Conservation (phyloP, 2,888 invertebrate genomes). For the Tridacna gigas region DNA sequence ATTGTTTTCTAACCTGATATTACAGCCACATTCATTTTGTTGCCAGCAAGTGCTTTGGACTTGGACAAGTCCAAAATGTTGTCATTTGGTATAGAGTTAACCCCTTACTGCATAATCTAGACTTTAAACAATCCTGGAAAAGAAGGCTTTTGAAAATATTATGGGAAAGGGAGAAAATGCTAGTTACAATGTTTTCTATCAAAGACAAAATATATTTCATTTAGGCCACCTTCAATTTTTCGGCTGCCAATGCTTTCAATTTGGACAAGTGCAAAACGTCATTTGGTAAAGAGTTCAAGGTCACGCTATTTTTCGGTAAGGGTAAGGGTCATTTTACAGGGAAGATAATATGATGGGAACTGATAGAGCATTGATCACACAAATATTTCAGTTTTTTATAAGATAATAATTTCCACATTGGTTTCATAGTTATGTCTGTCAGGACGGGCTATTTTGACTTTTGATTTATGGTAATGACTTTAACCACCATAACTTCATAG, state of each 20-base stretch:
- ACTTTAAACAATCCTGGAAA: neutral
- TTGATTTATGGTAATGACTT: conserved; percentile 20
- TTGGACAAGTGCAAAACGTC: neutral
- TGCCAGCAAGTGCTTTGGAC: no score
- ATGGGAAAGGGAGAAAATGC: neutral
- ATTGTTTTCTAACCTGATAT: no score
- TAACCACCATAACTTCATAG: neutral
- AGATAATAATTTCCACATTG: conserved; percentile 28
- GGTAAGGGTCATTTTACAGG: conserved; percentile 17
- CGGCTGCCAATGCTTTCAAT: no score
- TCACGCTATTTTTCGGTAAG: neutral
- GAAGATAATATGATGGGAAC: conserved; percentile 21
- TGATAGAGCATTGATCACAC: conserved; percentile 25
- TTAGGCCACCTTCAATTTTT: neutral
- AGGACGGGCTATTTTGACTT: conserved; percentile 2
- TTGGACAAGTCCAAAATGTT: no score
- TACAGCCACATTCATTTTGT: no score
- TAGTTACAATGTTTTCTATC: neutral
- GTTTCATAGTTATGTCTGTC: conserved; percentile 28
- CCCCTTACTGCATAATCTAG: neutral
- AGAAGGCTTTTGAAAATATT: neutral
- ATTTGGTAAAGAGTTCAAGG: neutral
- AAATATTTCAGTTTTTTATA: conserved; percentile 18
- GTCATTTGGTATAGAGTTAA: neutral
- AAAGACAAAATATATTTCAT: neutral